A percentile compares a stretch with the other conserved stretches of the same genome.
Conservation (phyloP, 2,888 invertebrate species). For the Caenorhabditis japonica region DNA sequence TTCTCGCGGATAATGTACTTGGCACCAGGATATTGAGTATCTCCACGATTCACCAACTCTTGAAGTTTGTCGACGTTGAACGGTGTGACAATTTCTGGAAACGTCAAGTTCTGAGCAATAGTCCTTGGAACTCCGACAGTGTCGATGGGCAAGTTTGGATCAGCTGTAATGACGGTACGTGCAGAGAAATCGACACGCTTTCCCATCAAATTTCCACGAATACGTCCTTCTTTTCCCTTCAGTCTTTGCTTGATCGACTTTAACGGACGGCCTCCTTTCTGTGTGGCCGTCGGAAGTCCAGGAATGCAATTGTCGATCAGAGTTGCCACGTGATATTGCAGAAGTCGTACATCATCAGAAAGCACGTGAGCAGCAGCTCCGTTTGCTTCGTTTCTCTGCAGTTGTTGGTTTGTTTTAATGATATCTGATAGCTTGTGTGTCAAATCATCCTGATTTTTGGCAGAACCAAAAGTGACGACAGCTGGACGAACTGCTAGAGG, state of each 20-base stretch:
- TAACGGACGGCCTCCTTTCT: slow-evolving; percentile 97
- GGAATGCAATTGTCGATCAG: slow-evolving; percentile 99
- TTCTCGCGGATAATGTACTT: slow-evolving; percentile 99
- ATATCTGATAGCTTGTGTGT: slow-evolving; percentile 99
- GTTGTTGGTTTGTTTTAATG: slow-evolving; percentile 96
- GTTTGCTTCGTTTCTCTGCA: slow-evolving; percentile 91
- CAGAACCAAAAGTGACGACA: slow-evolving; percentile 99
- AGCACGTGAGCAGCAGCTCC: slow-evolving; percentile 98
- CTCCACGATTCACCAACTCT: slow-evolving; percentile 93
- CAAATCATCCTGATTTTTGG: slow-evolving; percentile 96
- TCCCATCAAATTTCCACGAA: slow-evolving; percentile 99
- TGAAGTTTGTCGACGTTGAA: slow-evolving; percentile 98
- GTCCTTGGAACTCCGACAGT: slow-evolving; percentile 96
- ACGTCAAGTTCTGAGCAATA: slow-evolving; percentile 98
- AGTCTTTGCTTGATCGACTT: slow-evolving; percentile 95
- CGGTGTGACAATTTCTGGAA: slow-evolving; percentile 98
- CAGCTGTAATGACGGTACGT: slow-evolving; percentile 87
- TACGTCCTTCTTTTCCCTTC: slow-evolving; percentile 98
- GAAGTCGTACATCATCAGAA: slow-evolving; percentile 94
- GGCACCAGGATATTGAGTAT: slow-evolving; percentile 98
- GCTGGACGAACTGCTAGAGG: slow-evolving; percentile 96
- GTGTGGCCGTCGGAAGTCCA: slow-evolving; percentile 94
- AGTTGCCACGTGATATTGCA: slow-evolving; percentile 98
- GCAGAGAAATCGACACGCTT: slow-evolving; percentile 97
- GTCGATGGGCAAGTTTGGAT: slow-evolving; percentile 84